Percentiles rank a stretch among this genome's conserved stretches.
These are phyloP conservation scores for Meda fulgida DNA, from an alignment of 2,797 vertebrate genomes.

Conservation along the genomic window DNA sequence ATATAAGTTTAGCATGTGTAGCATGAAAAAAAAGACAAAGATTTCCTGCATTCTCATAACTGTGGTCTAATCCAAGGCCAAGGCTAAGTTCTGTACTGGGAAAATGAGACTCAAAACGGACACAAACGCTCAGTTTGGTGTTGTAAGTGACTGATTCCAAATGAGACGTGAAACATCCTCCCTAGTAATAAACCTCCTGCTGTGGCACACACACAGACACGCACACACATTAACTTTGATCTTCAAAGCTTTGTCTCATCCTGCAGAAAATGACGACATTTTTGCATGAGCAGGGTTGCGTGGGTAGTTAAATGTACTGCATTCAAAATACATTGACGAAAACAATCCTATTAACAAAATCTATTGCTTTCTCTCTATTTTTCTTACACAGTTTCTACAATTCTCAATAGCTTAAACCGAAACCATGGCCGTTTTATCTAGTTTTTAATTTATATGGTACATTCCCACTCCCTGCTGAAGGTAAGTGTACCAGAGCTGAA, in stretches of 20 bases:
- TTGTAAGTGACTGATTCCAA: slow-evolving; percentile 34
- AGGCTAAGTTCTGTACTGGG: background rate
- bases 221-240: slow-evolving; percentile 36
- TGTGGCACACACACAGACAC: slow-evolving; percentile 28
- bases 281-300: slow-evolving; percentile 22
- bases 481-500: background rate
- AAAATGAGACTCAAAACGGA: slow-evolving; percentile 32
- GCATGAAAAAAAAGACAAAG: background rate
- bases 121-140: slow-evolving; percentile 24
- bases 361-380: background rate
- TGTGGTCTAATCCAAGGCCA: slow-evolving; percentile 18
- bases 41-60: slow-evolving; percentile 15
- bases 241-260: slow-evolving; percentile 43
- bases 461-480: background rate
- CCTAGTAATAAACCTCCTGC: slow-evolving; percentile 39
- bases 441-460: background rate
- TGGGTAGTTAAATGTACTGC: slow-evolving; percentile 26
- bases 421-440: background rate
- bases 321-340: slow-evolving; percentile 10
- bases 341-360: slow-evolving; percentile 28
- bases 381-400: background rate
- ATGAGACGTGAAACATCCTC: slow-evolving; percentile 47
- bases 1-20: background rate
- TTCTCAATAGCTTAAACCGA: slow-evolving; percentile 12
- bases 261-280: slow-evolving; percentile 15